Conservation (phyloP, 2,888 invertebrate species). For the Yponomeuta malinellus region DNA sequence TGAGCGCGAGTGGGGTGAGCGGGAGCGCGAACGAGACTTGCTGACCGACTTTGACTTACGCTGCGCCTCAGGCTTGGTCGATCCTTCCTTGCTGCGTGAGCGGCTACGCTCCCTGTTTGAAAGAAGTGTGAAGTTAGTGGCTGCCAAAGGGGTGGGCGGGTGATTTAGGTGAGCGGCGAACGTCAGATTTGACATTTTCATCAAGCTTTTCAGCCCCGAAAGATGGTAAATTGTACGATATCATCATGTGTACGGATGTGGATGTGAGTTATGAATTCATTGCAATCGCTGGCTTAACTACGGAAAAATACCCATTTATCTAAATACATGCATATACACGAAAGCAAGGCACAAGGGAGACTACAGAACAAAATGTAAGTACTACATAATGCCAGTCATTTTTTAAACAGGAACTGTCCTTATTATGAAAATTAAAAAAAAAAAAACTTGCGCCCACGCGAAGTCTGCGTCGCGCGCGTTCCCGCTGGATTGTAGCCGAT, state of each 20-base stretch:
- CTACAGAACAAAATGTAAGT: no score
- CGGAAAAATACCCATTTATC: no score
- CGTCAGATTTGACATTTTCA: conserved; percentile 51
- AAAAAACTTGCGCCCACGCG: no score
- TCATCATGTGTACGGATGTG: conserved; percentile 43
- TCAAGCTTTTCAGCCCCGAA: conserved; percentile 75
- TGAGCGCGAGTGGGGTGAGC: conserved; percentile 39
- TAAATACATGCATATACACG: no score
- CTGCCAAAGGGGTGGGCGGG: not conserved
- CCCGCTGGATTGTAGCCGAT: no score
- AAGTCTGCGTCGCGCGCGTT: no score
- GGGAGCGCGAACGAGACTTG: conserved; percentile 56
- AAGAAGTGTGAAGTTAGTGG: not conserved
- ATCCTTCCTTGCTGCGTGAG: conserved; percentile 79
- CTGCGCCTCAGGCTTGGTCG: conserved; percentile 61
- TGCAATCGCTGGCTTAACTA: no score
- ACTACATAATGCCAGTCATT: no score
- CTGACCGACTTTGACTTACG: conserved; percentile 35
- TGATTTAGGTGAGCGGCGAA: conserved; percentile 29
- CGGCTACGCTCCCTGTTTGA: conserved; percentile 79
- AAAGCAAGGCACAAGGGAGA: no score
- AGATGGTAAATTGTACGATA: conserved; percentile 67
- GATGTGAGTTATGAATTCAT: no score
- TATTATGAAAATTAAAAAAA: no score
- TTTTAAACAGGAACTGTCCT: no score